phyloP scores from a whole-genome alignment of 1,140 invertebrate genomes.

The Drosophila pseudoananassae region DNA sequence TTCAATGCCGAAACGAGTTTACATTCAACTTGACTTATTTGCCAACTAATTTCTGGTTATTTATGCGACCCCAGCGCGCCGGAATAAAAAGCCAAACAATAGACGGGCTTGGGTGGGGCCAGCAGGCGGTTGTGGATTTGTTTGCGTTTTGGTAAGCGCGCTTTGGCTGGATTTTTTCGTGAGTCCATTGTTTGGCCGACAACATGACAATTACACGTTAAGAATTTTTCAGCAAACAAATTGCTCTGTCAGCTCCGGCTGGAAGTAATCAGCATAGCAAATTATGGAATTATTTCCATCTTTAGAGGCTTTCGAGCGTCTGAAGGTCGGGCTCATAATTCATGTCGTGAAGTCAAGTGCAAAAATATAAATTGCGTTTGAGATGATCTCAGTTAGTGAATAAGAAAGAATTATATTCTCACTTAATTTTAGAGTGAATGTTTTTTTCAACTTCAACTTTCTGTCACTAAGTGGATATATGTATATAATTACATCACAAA shows the following conservation, averaged over 20 bases:
- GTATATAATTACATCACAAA: neutral
- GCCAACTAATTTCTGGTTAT: slow-evolving; percentile 75
- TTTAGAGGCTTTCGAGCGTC: neutral
- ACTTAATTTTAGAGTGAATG: neutral
- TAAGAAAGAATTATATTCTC: neutral
- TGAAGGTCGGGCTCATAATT: slow-evolving; percentile 32
- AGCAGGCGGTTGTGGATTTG: slow-evolving; percentile 22
- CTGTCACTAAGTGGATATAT: too few relatives aligned
- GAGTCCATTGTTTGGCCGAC: slow-evolving; percentile 69
- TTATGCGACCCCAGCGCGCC: slow-evolving; percentile 50
- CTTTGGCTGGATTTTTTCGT: slow-evolving; percentile 17
- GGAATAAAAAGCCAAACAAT: slow-evolving; percentile 58
- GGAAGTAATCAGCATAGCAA: slow-evolving; percentile 48
- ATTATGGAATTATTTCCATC: slow-evolving; percentile 56
- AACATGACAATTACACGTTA: slow-evolving; percentile 77
- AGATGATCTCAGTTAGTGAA: slow-evolving; percentile 21
- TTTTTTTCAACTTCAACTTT: too few relatives aligned
- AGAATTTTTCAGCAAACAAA: slow-evolving; percentile 69
- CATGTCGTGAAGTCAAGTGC: slow-evolving; percentile 26
- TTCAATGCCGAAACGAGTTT: slow-evolving; percentile 71
- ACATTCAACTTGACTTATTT: slow-evolving; percentile 66
- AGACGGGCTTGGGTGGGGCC: slow-evolving; percentile 46
- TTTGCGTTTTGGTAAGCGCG: slow-evolving; percentile 26
- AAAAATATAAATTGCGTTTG: slow-evolving; percentile 19
- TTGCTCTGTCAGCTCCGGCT: slow-evolving; percentile 58